Evolutionary conservation across 2,113 vertebrate genomes (phyloP), one percentile per base, ranked within the genome.

Genomic region (Nansenia antarctica): DNA sequence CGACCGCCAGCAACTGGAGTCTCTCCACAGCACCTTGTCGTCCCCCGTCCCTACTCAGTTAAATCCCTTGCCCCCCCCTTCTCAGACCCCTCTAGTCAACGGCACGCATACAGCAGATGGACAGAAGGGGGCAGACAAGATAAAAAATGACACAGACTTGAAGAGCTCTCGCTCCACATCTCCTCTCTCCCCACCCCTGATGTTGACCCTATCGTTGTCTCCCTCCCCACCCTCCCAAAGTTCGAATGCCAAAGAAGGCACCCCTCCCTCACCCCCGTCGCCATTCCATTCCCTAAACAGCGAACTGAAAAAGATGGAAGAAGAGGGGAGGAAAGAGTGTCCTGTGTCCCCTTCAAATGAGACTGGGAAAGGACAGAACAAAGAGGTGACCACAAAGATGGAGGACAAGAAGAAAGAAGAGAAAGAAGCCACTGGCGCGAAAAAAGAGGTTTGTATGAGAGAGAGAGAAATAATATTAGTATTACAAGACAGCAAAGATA

Each of bases 1-100:
- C 60, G 97, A 98, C 85, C 93, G 98, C 22, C 95, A 97, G 32
- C 98, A 99, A 73, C 92, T 99, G 54, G 98, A 98, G 79, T 91
- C 80, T 53, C 94, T 99, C 20, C 96, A 98, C 84, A 84, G 34
- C 80, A 90, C 96, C 61, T 94, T 88, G 92, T 92, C 75, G 91
- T 94, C 84, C 1, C 39, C 82, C 0, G 1, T 66, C 72, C 59
- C 86, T 8, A 68, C 81, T 30, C 63, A 79, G 52, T 75, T 85
- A 1, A 81, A 82, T 27, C 37, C 86, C 2, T 81, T 86, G 49
- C 78, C 87, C 2, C 81, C 89, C 5, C 49, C 31, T 3, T 32
- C 76, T 9, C 27, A 72, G 9, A 73, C 69, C 1, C 63, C 76
- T 3, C 42, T 93, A 34, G 72, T 91, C 73, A 93, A 93, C 7